Evolutionary conservation across 2,113 vertebrate genomes (phyloP).

Genomic region (Nothoprocta perdicaria): DNA sequence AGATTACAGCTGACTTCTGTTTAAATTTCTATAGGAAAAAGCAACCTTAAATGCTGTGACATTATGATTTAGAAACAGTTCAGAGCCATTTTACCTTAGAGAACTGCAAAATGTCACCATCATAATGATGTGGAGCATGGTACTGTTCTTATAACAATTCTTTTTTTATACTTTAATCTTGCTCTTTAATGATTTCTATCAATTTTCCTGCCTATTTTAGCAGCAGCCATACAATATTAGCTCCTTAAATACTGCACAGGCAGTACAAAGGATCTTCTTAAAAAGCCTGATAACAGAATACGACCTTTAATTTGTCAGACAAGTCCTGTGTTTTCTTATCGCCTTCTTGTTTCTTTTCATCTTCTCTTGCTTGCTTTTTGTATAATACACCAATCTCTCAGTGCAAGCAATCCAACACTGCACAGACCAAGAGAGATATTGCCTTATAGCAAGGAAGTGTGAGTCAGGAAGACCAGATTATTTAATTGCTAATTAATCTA

Average conservation of each 20-base stretch:
- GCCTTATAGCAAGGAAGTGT: background rate
- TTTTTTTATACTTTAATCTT: conserved; percentile 33
- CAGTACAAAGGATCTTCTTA: conserved; percentile 46
- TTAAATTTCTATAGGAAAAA: conserved; percentile 29
- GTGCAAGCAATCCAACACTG: background rate
- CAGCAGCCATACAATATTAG: conserved; percentile 35
- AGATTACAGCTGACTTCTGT: background rate
- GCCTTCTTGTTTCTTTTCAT: conserved; percentile 60
- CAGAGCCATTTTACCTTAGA: conserved; percentile 11
- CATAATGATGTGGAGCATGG: background rate
- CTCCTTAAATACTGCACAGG: conserved; percentile 42
- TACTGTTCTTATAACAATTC: background rate
- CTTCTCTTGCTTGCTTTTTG: conserved; percentile 57
- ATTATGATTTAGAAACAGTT: conserved; percentile 47
- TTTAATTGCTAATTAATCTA: conserved; percentile 59
- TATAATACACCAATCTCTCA: conserved; percentile 14
- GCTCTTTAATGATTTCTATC: conserved; percentile 38
- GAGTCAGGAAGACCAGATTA: background rate
- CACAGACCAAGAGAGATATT: background rate
- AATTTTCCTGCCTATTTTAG: conserved; percentile 44
- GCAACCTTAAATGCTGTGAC: conserved; percentile 39
- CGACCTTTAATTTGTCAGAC: conserved; percentile 73
- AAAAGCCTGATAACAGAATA: conserved; percentile 38
- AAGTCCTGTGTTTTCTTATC: conserved; percentile 65
- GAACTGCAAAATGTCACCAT: conserved; percentile 44